Evolutionary conservation across 2,888 invertebrate genomes (phyloP), one percentile per base, ranked within the genome.

Genomic region (Sphaerolaimus hirsutus): DNA sequence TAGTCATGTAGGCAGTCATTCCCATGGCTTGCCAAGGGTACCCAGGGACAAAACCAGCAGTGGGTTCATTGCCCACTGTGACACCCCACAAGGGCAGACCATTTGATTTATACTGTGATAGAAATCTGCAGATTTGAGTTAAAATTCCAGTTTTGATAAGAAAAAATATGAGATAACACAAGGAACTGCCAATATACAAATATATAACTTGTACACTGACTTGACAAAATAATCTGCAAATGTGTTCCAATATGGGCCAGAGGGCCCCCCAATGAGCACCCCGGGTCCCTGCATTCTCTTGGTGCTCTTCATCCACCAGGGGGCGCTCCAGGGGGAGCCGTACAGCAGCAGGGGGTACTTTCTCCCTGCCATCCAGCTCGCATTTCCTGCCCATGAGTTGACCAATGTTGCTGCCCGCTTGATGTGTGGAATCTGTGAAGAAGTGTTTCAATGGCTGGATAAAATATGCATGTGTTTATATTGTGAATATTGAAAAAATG

Each of bases 31-130:
- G 81, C 60, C 81, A 79, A 1, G 64, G 61, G 52, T 65, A 69
- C 48, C 55, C 51, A 2, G 54, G 52, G 12, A 61, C 50, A n/a
- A 57, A 53, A 0, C 69, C 68, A 48, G 63, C 38, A 75, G 65
- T 58, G 0, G 87, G 86, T 61, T 89, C 86, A 62, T 87, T 87
- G 25, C 82, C 81, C 0, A 80, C 78, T 0, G 84, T 79, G 27
- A 86, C 66, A 0, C 76, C 81, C 86, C 86, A 89, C 43, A 72
- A 60, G 14, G 56, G 50, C 17, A 70, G 54, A 19, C 75, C 75
- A n/a, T 75, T 65, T 27, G 72, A 70, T 49, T 72, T 69, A 65
- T 86, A 86, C 46, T 73, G 74, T 53, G 81, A 74, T 37, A 87
- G 64, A 68, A 81, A 83, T 61, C 77, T 78, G 55, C 36, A n/a